Evolutionary conservation across 2,113 vertebrate species (phyloP).

Genomic region (Cavia aperea): DNA sequence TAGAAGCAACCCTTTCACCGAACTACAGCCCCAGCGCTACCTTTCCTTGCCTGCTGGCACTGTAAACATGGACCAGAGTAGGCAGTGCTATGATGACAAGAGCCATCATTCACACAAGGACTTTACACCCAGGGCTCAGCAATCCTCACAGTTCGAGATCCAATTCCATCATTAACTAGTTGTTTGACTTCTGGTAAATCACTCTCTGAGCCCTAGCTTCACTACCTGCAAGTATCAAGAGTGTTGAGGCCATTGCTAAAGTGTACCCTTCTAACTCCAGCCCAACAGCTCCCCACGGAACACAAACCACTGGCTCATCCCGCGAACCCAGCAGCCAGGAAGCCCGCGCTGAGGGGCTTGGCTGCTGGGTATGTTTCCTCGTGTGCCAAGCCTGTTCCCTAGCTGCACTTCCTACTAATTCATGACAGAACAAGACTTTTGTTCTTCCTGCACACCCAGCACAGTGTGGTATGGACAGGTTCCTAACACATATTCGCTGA

Average conservation of each 20-base stretch:
- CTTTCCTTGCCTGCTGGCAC: background rate
- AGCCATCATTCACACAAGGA: background rate
- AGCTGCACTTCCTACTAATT: background rate
- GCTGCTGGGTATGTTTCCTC: background rate
- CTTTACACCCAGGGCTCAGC: background rate
- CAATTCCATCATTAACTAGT: background rate
- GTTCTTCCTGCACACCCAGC: background rate
- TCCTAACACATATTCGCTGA: background rate
- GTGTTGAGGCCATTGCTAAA: background rate
- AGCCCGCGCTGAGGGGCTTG: background rate
- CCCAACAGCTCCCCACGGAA: background rate
- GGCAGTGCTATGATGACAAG: background rate
- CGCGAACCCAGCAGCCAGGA: background rate
- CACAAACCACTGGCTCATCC: background rate
- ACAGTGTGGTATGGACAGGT: background rate
- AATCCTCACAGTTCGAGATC: background rate
- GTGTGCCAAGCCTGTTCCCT: background rate
- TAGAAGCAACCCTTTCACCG: background rate
- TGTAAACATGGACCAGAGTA: background rate
- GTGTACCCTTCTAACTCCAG: background rate
- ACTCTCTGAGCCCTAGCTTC: background rate
- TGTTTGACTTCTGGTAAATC: background rate
- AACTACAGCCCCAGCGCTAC: background rate
- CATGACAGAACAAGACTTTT: no score
- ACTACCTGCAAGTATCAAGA: background rate